phyloP scores from a whole-genome alignment of 2,113 vertebrate genomes.

The Colistium nudipinnis region DNA sequence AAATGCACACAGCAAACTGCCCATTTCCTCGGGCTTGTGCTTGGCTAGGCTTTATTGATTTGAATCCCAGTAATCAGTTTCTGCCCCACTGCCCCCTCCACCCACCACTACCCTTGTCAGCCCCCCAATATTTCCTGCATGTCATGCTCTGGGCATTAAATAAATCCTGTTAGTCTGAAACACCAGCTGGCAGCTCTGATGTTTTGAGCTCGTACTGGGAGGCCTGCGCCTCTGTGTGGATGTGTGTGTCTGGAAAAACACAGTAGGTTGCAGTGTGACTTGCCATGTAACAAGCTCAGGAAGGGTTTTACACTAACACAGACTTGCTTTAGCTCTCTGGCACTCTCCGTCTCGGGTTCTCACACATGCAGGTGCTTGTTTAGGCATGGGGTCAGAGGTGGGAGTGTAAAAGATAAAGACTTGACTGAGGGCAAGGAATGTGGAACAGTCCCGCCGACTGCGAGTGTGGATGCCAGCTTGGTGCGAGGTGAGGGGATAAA shows the following conservation, averaged over 20 bases:
- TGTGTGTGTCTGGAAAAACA: constrained; percentile 16
- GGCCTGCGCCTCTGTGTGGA: constrained; percentile 7
- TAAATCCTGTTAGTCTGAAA: constrained; percentile 73
- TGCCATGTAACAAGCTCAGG: constrained; percentile 1
- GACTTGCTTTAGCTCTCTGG: neutral
- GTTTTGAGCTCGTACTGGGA: constrained; percentile 44
- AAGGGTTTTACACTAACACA: constrained; percentile 1
- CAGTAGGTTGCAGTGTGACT: constrained; percentile 1
- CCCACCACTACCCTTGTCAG: neutral
- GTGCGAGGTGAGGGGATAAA: constrained; percentile 58
- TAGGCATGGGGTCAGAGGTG: constrained; percentile 22
- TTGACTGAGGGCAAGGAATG: constrained; percentile 55
- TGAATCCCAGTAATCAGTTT: constrained; percentile 70
- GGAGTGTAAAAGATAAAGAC: constrained; percentile 37
- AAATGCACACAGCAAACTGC: constrained; percentile 66
- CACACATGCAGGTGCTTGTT: constrained; percentile 3
- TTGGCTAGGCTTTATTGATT: constrained; percentile 73
- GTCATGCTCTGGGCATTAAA: constrained; percentile 75
- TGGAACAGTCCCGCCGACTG: constrained; percentile 28
- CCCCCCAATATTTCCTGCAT: constrained; percentile 64
- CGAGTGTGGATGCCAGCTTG: constrained; percentile 34
- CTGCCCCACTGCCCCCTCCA: neutral
- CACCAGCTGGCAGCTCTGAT: constrained; percentile 49
- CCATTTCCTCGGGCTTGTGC: constrained; percentile 69
- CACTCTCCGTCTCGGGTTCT: constrained; percentile 9